Evolutionary conservation across 2,113 vertebrate species (phyloP), one percentile per base, ranked within the genome.

Genomic region (Phrynocephalus versicolor): DNA sequence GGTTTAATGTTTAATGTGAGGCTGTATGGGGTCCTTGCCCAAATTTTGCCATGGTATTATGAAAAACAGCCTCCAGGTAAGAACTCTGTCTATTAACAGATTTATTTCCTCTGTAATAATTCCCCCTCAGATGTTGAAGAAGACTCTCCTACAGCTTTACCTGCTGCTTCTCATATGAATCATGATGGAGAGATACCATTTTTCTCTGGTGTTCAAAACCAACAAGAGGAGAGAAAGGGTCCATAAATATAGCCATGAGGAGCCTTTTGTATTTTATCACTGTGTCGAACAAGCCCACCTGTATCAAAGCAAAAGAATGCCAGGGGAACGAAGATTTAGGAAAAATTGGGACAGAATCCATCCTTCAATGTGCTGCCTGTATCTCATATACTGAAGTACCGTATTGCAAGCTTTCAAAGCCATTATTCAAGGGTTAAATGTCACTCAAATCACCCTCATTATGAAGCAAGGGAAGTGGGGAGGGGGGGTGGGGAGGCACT

Each of bases 401-500:
- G 88, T 77, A 88, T 89, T 92, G 55, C 79, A 0, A 41, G 65
- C 91, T 89, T 41, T 23, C 90, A 84, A 81, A 88, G 86, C 88
- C 85, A 94, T 94, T 93, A 91, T 94, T 95, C 94, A 95, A 93
- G 96, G 95, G 96, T 95, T 96, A 95, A 94, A 94, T 94, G 96
- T 96, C 96, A 97, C 92, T 97, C 96, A 91, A 80, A 94, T 95
- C 87, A 89, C 91, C 83, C 95, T 96, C 93, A 94, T 96, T 95
- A 95, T 91, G 92, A 95, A 93, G 95, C 88, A 90, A 69, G 89
- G 87, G 82, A 89, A 82, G 37, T 92, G 90, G 91, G 88, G 87
- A 80, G 90, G 84, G 41, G 92, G 90, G 91, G 88, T 92, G 92
- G 88, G 80, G 37, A 93, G 90, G 91, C 85, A 87, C 92, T 87